Percentiles rank a stretch among this genome's conserved stretches.
These are phyloP conservation scores for Dryadula phaetusa DNA, from an alignment of 2,888 invertebrate species.

Conservation along the genomic window DNA sequence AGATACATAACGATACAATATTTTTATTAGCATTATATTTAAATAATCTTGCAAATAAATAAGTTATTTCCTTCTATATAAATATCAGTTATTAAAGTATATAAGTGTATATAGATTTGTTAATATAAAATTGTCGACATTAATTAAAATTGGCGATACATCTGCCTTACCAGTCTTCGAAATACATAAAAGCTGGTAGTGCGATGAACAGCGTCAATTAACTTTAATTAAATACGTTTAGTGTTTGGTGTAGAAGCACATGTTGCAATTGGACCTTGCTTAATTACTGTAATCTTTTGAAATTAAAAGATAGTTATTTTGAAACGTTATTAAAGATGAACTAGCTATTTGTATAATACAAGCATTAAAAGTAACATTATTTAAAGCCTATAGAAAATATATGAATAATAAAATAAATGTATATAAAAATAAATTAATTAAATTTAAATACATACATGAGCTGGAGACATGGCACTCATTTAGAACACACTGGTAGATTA, in stretches of 20 bases:
- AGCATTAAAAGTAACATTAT: background rate
- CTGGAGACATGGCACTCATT: slow-evolving; percentile 87
- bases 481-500: slow-evolving; percentile 88
- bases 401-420: background rate
- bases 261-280: slow-evolving; percentile 32
- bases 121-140: background rate
- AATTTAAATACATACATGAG: slow-evolving; percentile 83
- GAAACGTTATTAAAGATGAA: background rate
- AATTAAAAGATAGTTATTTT: background rate
- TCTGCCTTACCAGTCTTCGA: background rate
- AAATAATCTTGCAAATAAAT: background rate
- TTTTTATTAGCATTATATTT: background rate
- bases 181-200: slow-evolving; percentile 22
- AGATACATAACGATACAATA: background rate
- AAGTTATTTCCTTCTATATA: background rate
- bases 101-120: background rate
- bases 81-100: background rate
- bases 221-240: slow-evolving; percentile 46
- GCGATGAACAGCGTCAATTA: slow-evolving; percentile 47
- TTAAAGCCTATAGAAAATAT: background rate
- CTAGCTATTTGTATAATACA: background rate
- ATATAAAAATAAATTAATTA: too few relatives aligned
- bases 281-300: background rate
- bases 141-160: background rate
- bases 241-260: slow-evolving; percentile 17